Percentiles rank a stretch among this genome's conserved stretches.
Conservation (phyloP, 2,113 vertebrate species). For the Sebastes fasciatus region DNA sequence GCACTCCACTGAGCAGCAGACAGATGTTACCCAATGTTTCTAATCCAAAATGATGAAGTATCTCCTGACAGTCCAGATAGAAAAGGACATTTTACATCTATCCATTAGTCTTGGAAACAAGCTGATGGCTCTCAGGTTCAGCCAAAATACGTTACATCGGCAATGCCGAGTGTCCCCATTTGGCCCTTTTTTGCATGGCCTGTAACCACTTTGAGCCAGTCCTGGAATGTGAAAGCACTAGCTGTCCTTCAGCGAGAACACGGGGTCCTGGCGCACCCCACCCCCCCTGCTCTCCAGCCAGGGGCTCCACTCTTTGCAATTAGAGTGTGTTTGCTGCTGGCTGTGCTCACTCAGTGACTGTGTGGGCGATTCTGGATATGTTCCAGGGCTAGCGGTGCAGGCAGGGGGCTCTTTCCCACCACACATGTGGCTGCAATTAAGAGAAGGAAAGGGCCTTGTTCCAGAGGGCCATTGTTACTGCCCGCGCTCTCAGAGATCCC, state of each 20-base stretch:
- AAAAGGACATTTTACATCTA: constrained; percentile 64
- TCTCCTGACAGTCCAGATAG: constrained; percentile 46
- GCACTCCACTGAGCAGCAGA: constrained; percentile 54
- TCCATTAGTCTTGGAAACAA: constrained; percentile 66
- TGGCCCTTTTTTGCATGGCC: constrained; percentile 61
- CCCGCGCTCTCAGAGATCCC: constrained; percentile 69
- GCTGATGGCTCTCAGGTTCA: constrained; percentile 47
- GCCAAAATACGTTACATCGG: constrained; percentile 60
- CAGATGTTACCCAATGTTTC: constrained; percentile 61
- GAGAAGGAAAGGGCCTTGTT: constrained; percentile 75
- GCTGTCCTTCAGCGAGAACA: constrained; percentile 74
- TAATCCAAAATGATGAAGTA: constrained; percentile 50
- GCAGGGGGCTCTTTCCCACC: constrained; percentile 76
- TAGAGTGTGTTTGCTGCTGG: constrained; percentile 80
- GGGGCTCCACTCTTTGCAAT: constrained; percentile 81
- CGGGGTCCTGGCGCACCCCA: constrained; percentile 60
- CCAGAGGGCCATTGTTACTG: constrained; percentile 73
- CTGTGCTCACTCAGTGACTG: constrained; percentile 73
- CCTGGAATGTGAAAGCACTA: constrained; percentile 71
- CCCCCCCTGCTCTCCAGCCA: constrained; percentile 65
- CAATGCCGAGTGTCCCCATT: constrained; percentile 42
- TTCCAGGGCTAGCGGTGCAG: constrained; percentile 72
- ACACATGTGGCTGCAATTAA: constrained; percentile 81
- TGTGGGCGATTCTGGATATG: constrained; percentile 76
- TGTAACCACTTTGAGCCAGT: constrained; percentile 62